A percentile compares a stretch with the other conserved stretches of the same genome.
Conservation (phyloP, 2,797 vertebrate species). For the Tapera naevia region DNA sequence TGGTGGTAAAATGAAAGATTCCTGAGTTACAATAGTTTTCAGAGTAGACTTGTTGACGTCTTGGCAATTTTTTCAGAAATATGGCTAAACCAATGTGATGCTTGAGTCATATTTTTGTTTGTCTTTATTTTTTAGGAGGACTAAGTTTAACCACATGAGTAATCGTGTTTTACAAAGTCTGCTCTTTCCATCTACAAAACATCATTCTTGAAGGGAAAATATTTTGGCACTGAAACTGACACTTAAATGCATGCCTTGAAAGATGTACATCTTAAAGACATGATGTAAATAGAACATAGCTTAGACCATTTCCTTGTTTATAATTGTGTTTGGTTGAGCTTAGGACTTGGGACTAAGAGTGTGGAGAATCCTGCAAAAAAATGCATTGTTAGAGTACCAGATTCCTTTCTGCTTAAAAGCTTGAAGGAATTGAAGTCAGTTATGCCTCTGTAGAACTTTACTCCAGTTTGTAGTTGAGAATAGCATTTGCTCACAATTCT, state of each 20-base stretch:
- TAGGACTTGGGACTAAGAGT: background rate
- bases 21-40: background rate
- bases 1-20: background rate
- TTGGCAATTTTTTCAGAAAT: background rate
- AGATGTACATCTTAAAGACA: background rate
- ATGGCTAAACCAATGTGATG: background rate
- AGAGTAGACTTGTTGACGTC: background rate
- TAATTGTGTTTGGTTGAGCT: background rate
- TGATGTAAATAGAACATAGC: constrained; percentile 17
- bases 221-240: constrained; percentile 46
- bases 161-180: constrained; percentile 51
- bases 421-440: background rate
- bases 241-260: background rate
- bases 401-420: background rate
- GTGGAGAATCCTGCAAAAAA: background rate
- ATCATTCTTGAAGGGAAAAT: constrained; percentile 41
- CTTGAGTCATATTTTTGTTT: background rate
- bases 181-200: constrained; percentile 52
- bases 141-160: constrained; percentile 31
- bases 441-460: background rate
- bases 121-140: background rate
- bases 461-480: background rate
- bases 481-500: background rate
- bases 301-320: constrained; percentile 31
- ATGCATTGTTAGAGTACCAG: background rate